Percentiles rank a stretch among this genome's conserved stretches.
Evolutionary conservation across 92 coral and sea anemone species (phyloP).

Genomic region (Pocillopora grandis): DNA sequence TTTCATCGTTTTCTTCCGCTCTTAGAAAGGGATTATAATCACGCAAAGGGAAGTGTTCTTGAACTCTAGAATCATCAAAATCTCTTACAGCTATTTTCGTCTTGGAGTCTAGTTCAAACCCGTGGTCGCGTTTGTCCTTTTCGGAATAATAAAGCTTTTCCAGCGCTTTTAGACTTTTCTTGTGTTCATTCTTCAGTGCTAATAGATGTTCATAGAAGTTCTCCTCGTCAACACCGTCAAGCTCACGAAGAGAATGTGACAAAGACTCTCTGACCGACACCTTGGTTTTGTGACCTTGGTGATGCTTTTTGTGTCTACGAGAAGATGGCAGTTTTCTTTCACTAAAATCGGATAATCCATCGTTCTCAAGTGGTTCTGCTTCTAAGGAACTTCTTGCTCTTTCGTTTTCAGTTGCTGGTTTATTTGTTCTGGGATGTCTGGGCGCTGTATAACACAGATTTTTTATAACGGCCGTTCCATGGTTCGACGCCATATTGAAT

Average conservation of each 20-base stretch:
- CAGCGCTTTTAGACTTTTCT: conserved; percentile 81
- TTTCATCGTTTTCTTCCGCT: conserved; percentile 27
- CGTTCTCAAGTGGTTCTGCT: conserved; percentile 52
- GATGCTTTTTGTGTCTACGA: conserved; percentile 57
- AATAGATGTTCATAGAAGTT: conserved; percentile 83
- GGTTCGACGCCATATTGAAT: conserved; percentile 98
- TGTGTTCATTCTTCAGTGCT: conserved; percentile 83
- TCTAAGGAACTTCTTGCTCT: conserved; percentile 45
- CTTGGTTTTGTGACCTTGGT: conserved; percentile 69
- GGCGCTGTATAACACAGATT: conserved; percentile 93
- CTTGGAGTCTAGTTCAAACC: conserved; percentile 56
- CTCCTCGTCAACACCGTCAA: conserved; percentile 75
- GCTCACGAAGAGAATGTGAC: conserved; percentile 75
- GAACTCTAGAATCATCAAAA: conserved; percentile 37
- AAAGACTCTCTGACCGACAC: conserved; percentile 65
- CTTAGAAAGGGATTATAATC: conserved; percentile 63
- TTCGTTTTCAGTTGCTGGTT: conserved; percentile 88
- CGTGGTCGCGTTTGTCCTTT: conserved; percentile 41
- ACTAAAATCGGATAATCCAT: conserved; percentile 21
- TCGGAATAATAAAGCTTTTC: conserved; percentile 87
- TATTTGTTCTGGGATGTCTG: conserved; percentile 81
- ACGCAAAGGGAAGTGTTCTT: conserved; percentile 38
- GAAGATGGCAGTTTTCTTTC: conserved; percentile 46
- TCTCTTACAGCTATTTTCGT: conserved; percentile 67
- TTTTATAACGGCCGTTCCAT: conserved; percentile 84